phyloP scores from a whole-genome alignment of 2,113 vertebrate species.

The Nerophis ophidion region DNA sequence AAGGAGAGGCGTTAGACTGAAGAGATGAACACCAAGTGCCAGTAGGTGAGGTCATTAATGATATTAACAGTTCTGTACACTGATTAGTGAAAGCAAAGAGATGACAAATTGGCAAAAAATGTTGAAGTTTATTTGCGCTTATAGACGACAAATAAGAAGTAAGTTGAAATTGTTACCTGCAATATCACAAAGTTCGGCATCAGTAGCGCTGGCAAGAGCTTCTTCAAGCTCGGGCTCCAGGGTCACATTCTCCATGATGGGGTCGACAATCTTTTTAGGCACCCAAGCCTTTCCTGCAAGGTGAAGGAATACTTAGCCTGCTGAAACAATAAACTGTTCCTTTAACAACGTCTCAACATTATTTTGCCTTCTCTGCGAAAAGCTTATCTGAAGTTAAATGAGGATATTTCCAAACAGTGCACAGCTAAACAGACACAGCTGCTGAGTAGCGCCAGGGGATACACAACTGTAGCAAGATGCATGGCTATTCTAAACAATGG shows the following conservation, averaged over 20 bases:
- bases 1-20: slow-evolving; percentile 37
- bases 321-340: too few species aligned
- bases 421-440: too few species aligned
- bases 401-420: too few species aligned
- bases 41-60: not conserved
- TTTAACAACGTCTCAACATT: too few species aligned
- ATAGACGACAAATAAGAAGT: not conserved
- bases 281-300: slow-evolving; percentile 86
- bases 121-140: not conserved
- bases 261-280: slow-evolving; percentile 86
- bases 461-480: too few species aligned
- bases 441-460: too few species aligned
- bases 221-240: slow-evolving; percentile 96
- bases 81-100: slow-evolving; percentile 17
- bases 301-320: not conserved
- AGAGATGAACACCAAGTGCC: slow-evolving; percentile 11
- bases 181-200: slow-evolving; percentile 96
- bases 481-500: too few species aligned
- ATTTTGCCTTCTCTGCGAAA: too few species aligned
- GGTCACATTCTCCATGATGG: slow-evolving; percentile 89
- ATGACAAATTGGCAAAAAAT: not conserved
- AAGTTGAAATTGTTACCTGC: slow-evolving; percentile 76
- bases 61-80: not conserved
- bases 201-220: slow-evolving; percentile 87
- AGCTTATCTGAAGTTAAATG: too few species aligned